Percentiles rank a stretch among this genome's conserved stretches.
Conservation (phyloP, 2,888 invertebrate genomes). For the Choreutis nemorana region DNA sequence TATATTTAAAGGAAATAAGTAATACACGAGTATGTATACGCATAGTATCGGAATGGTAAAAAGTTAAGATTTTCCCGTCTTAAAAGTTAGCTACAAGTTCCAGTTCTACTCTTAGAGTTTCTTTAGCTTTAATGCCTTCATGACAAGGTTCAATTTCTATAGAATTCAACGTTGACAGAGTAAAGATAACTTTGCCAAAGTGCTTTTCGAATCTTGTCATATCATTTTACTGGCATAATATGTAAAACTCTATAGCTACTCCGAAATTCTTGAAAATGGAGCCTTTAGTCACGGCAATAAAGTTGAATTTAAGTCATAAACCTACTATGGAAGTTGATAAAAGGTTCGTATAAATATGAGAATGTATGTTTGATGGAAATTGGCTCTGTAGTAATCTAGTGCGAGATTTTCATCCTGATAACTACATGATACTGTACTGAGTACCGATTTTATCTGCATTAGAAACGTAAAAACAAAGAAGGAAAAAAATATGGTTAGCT, state of each 20-base stretch:
- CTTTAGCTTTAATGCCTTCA: slow-evolving; percentile 11
- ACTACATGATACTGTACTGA: too few species aligned
- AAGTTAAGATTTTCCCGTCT: slow-evolving; percentile 44
- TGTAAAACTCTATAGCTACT: slow-evolving; percentile 18
- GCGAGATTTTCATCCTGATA: slow-evolving; percentile 20
- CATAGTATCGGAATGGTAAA: slow-evolving; percentile 51
- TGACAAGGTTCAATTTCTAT: slow-evolving; percentile 15
- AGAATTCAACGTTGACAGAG: too few species aligned
- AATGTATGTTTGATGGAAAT: slow-evolving; percentile 43
- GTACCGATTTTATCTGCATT: too few species aligned
- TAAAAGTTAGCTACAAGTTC: slow-evolving; percentile 44
- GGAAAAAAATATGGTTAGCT: too few species aligned
- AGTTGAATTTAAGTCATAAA: too few species aligned
- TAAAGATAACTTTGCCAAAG: slow-evolving; percentile 21
- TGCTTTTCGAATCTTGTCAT: slow-evolving; percentile 50
- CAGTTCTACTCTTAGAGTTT: too few species aligned
- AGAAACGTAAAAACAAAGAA: too few species aligned
- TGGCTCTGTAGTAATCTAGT: slow-evolving; percentile 38
- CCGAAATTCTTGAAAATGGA: too few species aligned
- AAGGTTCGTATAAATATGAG: slow-evolving; percentile 26
- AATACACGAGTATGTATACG: too few species aligned
- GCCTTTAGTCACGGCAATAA: too few species aligned
- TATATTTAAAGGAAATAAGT: too few species aligned
- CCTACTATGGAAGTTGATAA: too few species aligned
- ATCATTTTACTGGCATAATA: slow-evolving; percentile 48